Conservation (phyloP, 53 echinoderm and acorn worm genomes). For the Crossaster papposus region DNA sequence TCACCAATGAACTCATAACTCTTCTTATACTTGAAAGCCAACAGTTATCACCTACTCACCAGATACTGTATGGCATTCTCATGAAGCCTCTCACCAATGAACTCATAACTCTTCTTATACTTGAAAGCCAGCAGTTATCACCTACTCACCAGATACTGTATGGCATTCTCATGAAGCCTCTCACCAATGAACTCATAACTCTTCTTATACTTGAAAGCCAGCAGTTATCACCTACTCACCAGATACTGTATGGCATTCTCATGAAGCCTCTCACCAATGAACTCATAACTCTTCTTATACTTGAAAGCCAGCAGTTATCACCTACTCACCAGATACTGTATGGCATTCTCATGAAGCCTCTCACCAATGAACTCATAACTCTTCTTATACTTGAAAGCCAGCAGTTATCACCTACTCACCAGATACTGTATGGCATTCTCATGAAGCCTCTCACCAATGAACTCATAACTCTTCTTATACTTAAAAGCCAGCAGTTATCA, state of each 20-base stretch:
- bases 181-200: slow-evolving; percentile 43
- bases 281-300: slow-evolving; percentile 40
- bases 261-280: slow-evolving; percentile 53
- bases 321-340: slow-evolving; percentile 53
- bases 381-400: no score
- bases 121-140: no score
- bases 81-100: slow-evolving; percentile 53
- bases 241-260: slow-evolving; percentile 37
- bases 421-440: slow-evolving; percentile 37
- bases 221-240: slow-evolving; percentile 65
- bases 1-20: slow-evolving; percentile 43
- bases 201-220: no score
- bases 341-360: slow-evolving; percentile 53
- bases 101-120: slow-evolving; percentile 40
- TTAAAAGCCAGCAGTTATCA: no score
- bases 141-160: slow-evolving; percentile 53
- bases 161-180: slow-evolving; percentile 53
- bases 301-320: no score
- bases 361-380: slow-evolving; percentile 43
- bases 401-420: slow-evolving; percentile 65
- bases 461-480: slow-evolving; percentile 40
- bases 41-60: slow-evolving; percentile 65
- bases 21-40: no score
- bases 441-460: slow-evolving; percentile 53
- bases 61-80: slow-evolving; percentile 37